Base-by-base conservation (phyloP, 2,888 invertebrate genomes). In the Smittia aterrima region DNA sequence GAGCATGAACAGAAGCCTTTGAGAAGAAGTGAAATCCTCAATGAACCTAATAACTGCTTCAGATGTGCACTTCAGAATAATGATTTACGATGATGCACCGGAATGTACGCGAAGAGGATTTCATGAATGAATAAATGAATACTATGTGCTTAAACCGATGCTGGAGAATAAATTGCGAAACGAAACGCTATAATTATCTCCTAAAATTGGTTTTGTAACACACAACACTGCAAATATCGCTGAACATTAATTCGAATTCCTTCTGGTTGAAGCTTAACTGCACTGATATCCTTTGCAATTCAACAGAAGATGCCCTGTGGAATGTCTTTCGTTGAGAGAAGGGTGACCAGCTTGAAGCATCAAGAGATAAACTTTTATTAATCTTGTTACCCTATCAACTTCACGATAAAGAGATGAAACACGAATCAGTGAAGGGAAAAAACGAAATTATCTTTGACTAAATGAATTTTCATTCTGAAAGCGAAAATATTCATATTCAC, bases 201-300 rank as follows among this genome's bases (percentile, higher is more conserved):
- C 72, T 72, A 62, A 72, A 72, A 72, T 72, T 72, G 72, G 72
- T 54, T 72, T 38, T 62, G 58, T 72, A 72, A 72, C 72, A 62
- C 72, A 72, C 72, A 72, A 70, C 54, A 70, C 27, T 64, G 66
- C 62, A 72, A 40, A 70, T 62, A 62, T 16, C 40, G 58, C 58
- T 40, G 62, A 22, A 62, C 68, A 72, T 58, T 72, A 72, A 72
- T 72, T 72, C 53, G 72, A 72, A 72, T 72, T 72, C 72, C 24
- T 20, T 72, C 22, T 62, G 9, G 68, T 32, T 9, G 38, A 66
- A 20, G 40, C 32, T 32, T 9, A 32, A 32, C 32, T 6, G 11
- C 47, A 13, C 47, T n/a, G 16, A 47, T 47, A 47, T 47, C 16
- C 32, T 47, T n/a, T 16, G 47, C 47, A 47, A 11, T 47, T 47